Conservation (phyloP, 2,113 vertebrate genomes). For the Coreoperca whiteheadi region DNA sequence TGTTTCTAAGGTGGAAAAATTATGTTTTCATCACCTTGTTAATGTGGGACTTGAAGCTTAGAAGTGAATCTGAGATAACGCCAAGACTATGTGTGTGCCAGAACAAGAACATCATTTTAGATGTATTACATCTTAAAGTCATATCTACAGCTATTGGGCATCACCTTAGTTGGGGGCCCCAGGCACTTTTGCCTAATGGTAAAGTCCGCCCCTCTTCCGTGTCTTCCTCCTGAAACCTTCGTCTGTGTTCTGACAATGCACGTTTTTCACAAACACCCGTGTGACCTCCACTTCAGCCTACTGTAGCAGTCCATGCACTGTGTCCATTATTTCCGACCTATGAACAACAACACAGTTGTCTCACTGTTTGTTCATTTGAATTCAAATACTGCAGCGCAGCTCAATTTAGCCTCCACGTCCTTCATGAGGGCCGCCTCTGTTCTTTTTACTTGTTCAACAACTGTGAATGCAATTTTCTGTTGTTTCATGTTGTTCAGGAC, state of each 20-base stretch:
- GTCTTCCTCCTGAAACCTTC: too few relatives aligned
- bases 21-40: too few relatives aligned
- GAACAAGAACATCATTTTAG: too few relatives aligned
- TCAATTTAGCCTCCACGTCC: neutral
- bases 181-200: neutral
- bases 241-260: too few relatives aligned
- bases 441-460: neutral
- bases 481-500: slow-evolving; percentile 12
- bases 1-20: too few relatives aligned
- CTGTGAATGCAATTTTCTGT: neutral
- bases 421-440: neutral
- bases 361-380: neutral
- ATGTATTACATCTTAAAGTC: too few relatives aligned
- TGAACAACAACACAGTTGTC: neutral
- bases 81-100: too few relatives aligned
- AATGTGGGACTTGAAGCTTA: too few relatives aligned
- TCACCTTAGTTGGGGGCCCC: too few relatives aligned
- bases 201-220: neutral
- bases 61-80: too few relatives aligned
- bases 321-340: neutral
- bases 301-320: neutral
- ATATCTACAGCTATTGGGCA: too few relatives aligned
- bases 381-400: neutral
- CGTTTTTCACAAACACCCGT: too few relatives aligned
- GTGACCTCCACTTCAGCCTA: neutral